These are phyloP conservation scores for Eristalis tenax DNA, from an alignment of 2,888 invertebrate genomes.

Conservation along the genomic window DNA sequence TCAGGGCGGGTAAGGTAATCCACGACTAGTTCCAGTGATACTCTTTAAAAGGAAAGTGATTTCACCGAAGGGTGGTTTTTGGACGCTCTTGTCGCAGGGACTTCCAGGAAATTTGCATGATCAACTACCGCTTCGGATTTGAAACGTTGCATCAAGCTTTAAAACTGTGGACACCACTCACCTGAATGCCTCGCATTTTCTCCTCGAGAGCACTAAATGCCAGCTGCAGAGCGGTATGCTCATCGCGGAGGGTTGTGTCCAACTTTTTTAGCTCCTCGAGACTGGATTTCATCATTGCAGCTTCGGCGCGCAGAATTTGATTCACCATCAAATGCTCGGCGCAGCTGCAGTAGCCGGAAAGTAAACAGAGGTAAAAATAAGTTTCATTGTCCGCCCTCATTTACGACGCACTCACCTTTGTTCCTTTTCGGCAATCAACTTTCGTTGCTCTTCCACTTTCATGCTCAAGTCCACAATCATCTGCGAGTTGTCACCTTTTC, in stretches of 20 bases:
- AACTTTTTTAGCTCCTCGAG: slow-evolving; percentile 90
- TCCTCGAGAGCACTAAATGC: slow-evolving; percentile 95
- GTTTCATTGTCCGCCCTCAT: background rate
- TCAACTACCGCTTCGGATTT: too few relatives aligned
- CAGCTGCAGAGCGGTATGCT: slow-evolving; percentile 96
- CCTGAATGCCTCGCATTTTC: slow-evolving; percentile 91
- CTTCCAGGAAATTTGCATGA: background rate
- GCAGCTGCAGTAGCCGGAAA: slow-evolving; percentile 82
- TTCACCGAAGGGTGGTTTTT: background rate
- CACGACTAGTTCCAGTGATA: slow-evolving; percentile 1
- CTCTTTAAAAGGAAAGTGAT: background rate
- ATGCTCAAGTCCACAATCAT: slow-evolving; percentile 95
- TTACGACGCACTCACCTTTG: slow-evolving; percentile 83
- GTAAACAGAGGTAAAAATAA: slow-evolving; percentile 19
- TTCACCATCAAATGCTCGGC: slow-evolving; percentile 86
- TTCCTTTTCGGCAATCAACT: slow-evolving; percentile 88
- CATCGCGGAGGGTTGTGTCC: slow-evolving; percentile 95
- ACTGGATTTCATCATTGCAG: slow-evolving; percentile 87
- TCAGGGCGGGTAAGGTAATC: background rate
- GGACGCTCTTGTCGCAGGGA: too few relatives aligned
- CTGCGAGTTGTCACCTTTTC: slow-evolving; percentile 96
- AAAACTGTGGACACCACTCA: slow-evolving; percentile 77
- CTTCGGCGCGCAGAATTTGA: slow-evolving; percentile 87
- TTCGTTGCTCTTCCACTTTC: slow-evolving; percentile 92
- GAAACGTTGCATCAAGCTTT: too few relatives aligned